A percentile compares a stretch with the other conserved stretches of the same genome.
Conservation (phyloP, 2,113 vertebrate genomes). For the Corythoichthys haematopterus region DNA sequence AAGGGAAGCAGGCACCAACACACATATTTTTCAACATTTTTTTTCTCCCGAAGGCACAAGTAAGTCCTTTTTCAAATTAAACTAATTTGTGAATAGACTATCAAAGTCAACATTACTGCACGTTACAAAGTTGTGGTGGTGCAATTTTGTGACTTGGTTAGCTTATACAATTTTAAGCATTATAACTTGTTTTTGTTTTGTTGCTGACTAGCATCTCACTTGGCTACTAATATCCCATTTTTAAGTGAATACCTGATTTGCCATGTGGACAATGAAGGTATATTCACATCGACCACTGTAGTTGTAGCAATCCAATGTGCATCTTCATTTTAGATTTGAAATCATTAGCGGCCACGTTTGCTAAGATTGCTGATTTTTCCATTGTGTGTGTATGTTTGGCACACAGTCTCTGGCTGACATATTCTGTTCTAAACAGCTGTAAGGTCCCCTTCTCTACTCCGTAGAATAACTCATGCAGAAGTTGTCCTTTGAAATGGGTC, state of each 20-base stretch:
- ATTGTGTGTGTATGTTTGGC: conserved; percentile 29
- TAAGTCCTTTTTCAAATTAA: not conserved
- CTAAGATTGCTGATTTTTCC: conserved; percentile 23
- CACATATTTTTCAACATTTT: not conserved
- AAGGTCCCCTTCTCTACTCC: conserved; percentile 56
- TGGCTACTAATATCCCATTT: conserved; percentile 19
- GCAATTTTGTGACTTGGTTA: conserved; percentile 13
- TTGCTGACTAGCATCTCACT: conserved; percentile 31
- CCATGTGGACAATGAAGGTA: conserved; percentile 19
- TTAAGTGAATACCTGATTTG: conserved; percentile 16
- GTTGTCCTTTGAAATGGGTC: conserved; percentile 61
- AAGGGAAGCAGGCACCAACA: not conserved
- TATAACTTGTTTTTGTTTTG: conserved; percentile 13
- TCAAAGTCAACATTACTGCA: not conserved
- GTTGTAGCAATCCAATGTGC: not conserved
- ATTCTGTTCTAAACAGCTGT: conserved; percentile 66
- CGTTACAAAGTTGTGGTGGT: not conserved
- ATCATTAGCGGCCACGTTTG: conserved; percentile 30
- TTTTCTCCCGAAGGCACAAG: not conserved
- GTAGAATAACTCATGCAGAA: conserved; percentile 65
- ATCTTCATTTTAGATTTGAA: conserved; percentile 17
- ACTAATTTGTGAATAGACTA: not conserved
- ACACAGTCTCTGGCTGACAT: conserved; percentile 52
- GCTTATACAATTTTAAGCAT: conserved; percentile 13
- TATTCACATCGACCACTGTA: conserved; percentile 16